A percentile compares a stretch with the other conserved stretches of the same genome.
Evolutionary conservation across 2,888 invertebrate species (phyloP).

Genomic region (Eustalomyia histrio): DNA sequence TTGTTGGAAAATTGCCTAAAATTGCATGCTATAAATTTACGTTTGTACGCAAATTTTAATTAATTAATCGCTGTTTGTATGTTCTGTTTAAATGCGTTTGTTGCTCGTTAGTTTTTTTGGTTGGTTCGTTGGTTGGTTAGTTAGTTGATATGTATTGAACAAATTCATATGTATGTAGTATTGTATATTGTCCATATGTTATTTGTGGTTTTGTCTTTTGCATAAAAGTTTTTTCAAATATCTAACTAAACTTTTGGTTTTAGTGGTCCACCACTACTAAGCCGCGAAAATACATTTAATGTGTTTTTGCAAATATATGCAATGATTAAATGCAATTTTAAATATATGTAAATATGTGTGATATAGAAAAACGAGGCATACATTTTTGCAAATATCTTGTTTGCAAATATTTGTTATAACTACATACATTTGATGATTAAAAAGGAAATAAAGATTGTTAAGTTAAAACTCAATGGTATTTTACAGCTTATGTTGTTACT

Average conservation of each 20-base stretch:
- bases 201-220: slow-evolving; percentile 61
- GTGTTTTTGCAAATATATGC: slow-evolving; percentile 4
- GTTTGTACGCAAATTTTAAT: slow-evolving; percentile 64
- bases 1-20: slow-evolving; percentile 57
- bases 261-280: slow-evolving; percentile 43
- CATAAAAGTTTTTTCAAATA: slow-evolving; percentile 53
- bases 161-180: slow-evolving; percentile 16
- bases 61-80: slow-evolving; percentile 61
- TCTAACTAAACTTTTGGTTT: slow-evolving; percentile 49
- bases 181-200: slow-evolving; percentile 54
- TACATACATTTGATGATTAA: too few species aligned
- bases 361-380: too few species aligned
- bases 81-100: slow-evolving; percentile 22
- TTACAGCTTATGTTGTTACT: too few species aligned
- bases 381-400: too few species aligned
- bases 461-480: too few species aligned
- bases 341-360: too few species aligned
- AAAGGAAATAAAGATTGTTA: too few species aligned
- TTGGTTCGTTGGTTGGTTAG: not conserved
- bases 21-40: slow-evolving; percentile 64
- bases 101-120: too few species aligned
- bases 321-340: slow-evolving; percentile 38
- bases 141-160: not conserved
- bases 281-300: slow-evolving; percentile 46
- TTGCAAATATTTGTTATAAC: too few species aligned